Base-by-base conservation (phyloP, 2,113 vertebrate species). In the Caranx ignobilis region DNA sequence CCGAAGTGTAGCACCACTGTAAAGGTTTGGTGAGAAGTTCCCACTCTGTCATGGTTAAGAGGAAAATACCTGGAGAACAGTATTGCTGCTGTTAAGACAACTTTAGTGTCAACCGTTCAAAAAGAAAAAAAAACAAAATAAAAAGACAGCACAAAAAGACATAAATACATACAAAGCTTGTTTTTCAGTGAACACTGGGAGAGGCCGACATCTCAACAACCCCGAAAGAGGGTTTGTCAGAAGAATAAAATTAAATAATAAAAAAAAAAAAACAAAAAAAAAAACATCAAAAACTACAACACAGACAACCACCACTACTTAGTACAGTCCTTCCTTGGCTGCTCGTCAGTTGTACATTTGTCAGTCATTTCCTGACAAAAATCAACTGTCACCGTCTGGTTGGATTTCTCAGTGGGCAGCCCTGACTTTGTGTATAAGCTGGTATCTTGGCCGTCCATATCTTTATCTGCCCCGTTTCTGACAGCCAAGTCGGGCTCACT, bases 321-420 rank as follows among this genome's bases (percentile, higher is more conserved):
- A 90, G 96, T 93, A 75, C 95, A 97, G 93, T 99, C 98, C 95
- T 97, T 99, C 91, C 97, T 95, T 68, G 98, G 98, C 85, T 98
- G 98, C 93, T 99, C 98, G 37, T 99, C 98, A 56, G 98, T 99
- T 67, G 98, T 99, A 96, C 98, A 99, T 95, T 99, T 99, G 85
- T 99, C 98, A 90, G 98, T 99, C 98, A 99, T 99, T 94, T 99
- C 98, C 95, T 99, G 98, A 95, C 98, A 99, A 92, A 99, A 99
- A 94, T 99, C 98, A 85, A 99, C 97, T 0, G 98, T 99, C 79
- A 99, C 98, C 3, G 98, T 96, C 88, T 99, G 98, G 95, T 95
- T 97, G 92, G 95, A 95, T 86, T 96, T 96, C 90, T 97, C 96
- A 26, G 93, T 79, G 32, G 95, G 93, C 70, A 95, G 93, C 75